Percentiles rank a stretch among this genome's conserved stretches.
Conservation (phyloP, 1,140 invertebrate species). For the Drosophila repletoides region DNA sequence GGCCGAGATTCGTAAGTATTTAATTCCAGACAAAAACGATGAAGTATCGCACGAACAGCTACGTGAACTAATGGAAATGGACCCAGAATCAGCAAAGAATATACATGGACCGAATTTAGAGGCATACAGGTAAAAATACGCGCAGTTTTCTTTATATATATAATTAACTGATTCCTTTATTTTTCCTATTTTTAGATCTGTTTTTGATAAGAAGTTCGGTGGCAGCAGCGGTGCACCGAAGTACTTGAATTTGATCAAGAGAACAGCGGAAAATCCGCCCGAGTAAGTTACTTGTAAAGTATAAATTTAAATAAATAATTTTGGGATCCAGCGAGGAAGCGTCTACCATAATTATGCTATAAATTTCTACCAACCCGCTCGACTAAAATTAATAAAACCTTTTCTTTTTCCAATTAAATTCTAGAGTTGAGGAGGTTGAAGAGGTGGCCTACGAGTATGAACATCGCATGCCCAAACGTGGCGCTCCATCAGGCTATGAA, state of each 20-base stretch:
- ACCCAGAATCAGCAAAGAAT: constrained; percentile 69
- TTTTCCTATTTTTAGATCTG: constrained; percentile 47
- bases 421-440: constrained; percentile 62
- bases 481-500: constrained; percentile 57
- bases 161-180: no score
- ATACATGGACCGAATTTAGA: constrained; percentile 63
- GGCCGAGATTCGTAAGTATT: constrained; percentile 89
- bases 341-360: constrained; percentile 11
- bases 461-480: constrained; percentile 62
- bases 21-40: constrained; percentile 86
- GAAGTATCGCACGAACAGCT: constrained; percentile 78
- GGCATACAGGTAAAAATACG: constrained; percentile 49
- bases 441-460: constrained; percentile 70
- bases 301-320: constrained; percentile 63
- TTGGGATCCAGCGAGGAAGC: background rate
- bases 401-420: constrained; percentile 16
- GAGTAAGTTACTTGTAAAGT: constrained; percentile 81
- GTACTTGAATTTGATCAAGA: constrained; percentile 62
- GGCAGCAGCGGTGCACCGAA: constrained; percentile 54
- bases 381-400: background rate
- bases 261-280: constrained; percentile 73
- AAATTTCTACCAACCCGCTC: background rate
- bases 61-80: constrained; percentile 78
- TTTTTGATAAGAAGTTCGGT: constrained; percentile 71
- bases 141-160: background rate